Evolutionary conservation across 2,797 vertebrate species (phyloP).

Genomic region (Acanthurus leucopareius): DNA sequence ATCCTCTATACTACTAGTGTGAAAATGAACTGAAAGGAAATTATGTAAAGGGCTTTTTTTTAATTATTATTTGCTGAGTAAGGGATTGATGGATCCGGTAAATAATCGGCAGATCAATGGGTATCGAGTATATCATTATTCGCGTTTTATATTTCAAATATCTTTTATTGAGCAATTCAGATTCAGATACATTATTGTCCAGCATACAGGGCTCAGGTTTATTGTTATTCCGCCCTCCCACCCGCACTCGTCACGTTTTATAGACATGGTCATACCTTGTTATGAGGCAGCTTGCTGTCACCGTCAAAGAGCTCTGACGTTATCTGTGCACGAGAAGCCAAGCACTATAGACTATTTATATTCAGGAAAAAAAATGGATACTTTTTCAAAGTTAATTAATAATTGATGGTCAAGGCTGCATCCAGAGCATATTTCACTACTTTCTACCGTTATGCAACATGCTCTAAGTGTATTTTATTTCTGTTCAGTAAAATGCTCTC

Average conservation of each 20-base stretch:
- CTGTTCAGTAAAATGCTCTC: constrained; percentile 48
- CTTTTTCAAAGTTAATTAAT: constrained; percentile 66
- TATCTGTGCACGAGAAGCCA: constrained; percentile 36
- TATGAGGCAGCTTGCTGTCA: not conserved
- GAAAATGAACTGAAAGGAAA: not conserved
- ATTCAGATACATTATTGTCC: no score
- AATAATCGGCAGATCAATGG: not conserved
- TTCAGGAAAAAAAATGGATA: constrained; percentile 59
- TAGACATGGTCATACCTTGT: not conserved
- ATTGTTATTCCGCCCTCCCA: no score
- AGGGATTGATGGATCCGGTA: not conserved
- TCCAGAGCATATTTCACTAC: constrained; percentile 61
- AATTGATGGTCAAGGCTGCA: constrained; percentile 68
- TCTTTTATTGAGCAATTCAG: no score
- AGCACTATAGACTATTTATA: constrained; percentile 51
- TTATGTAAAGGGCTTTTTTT: no score
- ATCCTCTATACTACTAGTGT: not conserved
- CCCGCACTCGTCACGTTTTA: no score
- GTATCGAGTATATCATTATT: no score
- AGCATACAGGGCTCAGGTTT: no score
- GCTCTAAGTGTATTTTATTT: constrained; percentile 71
- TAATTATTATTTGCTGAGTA: not conserved
- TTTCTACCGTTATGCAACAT: constrained; percentile 62
- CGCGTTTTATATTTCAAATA: no score
- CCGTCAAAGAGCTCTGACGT: constrained; percentile 14